phyloP scores from a whole-genome alignment of 2,888 invertebrate species.

The Rhodophaea formosa region DNA sequence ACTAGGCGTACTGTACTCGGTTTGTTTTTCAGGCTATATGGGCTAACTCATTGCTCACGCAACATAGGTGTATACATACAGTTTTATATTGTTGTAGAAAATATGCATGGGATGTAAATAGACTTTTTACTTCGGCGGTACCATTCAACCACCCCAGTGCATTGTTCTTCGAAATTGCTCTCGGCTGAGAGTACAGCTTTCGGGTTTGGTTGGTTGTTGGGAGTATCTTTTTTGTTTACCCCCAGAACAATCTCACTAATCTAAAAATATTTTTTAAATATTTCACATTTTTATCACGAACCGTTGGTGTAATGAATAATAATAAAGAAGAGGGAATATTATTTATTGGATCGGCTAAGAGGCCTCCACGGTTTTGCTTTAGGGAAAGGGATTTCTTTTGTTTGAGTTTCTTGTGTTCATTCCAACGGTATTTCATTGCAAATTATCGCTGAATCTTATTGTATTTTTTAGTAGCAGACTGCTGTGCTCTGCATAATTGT shows the following conservation, averaged over 20 bases:
- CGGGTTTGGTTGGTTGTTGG: conserved; percentile 54
- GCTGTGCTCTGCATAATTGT: background rate
- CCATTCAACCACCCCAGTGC: conserved; percentile 71
- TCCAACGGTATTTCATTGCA: too few relatives aligned
- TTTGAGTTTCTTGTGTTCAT: too few relatives aligned
- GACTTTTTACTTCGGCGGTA: conserved; percentile 70
- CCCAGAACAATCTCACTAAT: conserved; percentile 44
- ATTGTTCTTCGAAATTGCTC: conserved; percentile 78
- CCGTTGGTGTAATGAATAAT: conserved; percentile 11
- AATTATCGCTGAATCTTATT: background rate
- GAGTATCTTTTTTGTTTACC: conserved; percentile 53
- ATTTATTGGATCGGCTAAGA: conserved; percentile 3
- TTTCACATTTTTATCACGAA: conserved; percentile 14
- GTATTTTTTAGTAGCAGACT: background rate
- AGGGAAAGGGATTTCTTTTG: too few relatives aligned
- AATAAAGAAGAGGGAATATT: conserved; percentile 11
- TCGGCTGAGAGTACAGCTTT: conserved; percentile 67
- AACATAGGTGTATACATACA: conserved; percentile 43
- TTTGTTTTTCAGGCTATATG: conserved; percentile 14
- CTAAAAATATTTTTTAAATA: conserved; percentile 21
- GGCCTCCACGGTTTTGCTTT: background rate
- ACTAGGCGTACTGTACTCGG: conserved; percentile 17
- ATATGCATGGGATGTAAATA: conserved; percentile 73
- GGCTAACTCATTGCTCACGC: conserved; percentile 41
- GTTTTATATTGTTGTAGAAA: conserved; percentile 55